phyloP scores from a whole-genome alignment of 2,888 invertebrate genomes.

The Mermis nigrescens region DNA sequence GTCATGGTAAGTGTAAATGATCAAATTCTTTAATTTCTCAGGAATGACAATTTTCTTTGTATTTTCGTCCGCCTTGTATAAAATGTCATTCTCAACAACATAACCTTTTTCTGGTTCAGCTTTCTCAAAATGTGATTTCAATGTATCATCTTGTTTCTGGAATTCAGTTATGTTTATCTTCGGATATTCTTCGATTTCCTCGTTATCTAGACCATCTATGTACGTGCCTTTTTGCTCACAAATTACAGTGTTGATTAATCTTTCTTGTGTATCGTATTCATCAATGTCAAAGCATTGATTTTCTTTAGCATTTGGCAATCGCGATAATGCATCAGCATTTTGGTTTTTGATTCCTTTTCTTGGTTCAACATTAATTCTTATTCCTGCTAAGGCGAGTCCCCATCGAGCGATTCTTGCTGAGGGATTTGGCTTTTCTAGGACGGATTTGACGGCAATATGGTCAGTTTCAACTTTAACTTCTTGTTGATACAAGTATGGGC shows the following conservation, averaged over 20 bases:
- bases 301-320: constrained; percentile 14
- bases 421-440: background rate
- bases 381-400: background rate
- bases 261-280: background rate
- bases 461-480: background rate
- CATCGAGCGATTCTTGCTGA: background rate
- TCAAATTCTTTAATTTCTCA: too few species aligned
- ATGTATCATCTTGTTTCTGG: too few species aligned
- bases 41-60: too few species aligned
- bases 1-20: background rate
- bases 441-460: background rate
- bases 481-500: constrained; percentile 1
- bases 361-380: background rate
- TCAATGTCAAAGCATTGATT: background rate
- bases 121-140: too few species aligned
- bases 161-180: too few species aligned
- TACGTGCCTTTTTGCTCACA: too few species aligned
- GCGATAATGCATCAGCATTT: background rate
- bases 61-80: too few species aligned
- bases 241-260: too few species aligned
- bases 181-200: too few species aligned
- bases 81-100: too few species aligned
- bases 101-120: too few species aligned
- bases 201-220: too few species aligned
- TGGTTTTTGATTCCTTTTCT: background rate